Evolutionary conservation across 2,797 vertebrate genomes (phyloP).

Genomic region (Percopsis omiscomaycus): DNA sequence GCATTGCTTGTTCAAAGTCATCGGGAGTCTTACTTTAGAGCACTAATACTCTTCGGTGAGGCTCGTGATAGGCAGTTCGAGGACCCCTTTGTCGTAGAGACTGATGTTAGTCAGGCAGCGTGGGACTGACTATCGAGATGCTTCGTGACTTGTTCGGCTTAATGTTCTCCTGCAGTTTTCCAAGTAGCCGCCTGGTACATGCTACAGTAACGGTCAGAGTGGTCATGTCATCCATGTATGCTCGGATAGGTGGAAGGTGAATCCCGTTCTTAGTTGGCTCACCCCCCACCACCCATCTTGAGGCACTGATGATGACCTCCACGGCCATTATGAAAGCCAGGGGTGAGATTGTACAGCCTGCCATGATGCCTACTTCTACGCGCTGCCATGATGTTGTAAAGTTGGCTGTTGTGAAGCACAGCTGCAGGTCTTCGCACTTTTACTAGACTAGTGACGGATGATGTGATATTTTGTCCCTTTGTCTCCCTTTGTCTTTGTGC

Average conservation of each 20-base stretch:
- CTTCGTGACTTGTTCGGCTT: background rate
- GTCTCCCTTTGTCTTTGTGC: too few relatives aligned
- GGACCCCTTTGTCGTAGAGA: slow-evolving; percentile 14
- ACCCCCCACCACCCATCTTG: background rate
- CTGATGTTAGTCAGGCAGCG: slow-evolving; percentile 5
- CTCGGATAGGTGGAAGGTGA: background rate
- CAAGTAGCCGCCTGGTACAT: background rate
- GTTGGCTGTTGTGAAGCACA: slow-evolving; percentile 4
- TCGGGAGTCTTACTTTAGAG: slow-evolving; percentile 17
- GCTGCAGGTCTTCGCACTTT: slow-evolving; percentile 10
- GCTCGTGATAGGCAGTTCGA: slow-evolving; percentile 9
- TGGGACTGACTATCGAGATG: background rate
- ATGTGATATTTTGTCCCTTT: too few relatives aligned
- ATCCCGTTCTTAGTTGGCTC: background rate
- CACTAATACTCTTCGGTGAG: slow-evolving; percentile 25
- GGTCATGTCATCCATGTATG: background rate
- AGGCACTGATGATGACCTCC: background rate
- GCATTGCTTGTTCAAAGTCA: background rate
- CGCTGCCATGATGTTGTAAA: slow-evolving; percentile 16
- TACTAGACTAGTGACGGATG: slow-evolving; percentile 3
- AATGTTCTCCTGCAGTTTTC: background rate
- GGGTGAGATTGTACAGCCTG: background rate
- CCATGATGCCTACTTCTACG: slow-evolving; percentile 7
- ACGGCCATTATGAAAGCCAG: background rate
- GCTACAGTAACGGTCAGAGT: background rate